Base-by-base conservation (phyloP, 2,888 invertebrate genomes). In the Thumatha senex region DNA sequence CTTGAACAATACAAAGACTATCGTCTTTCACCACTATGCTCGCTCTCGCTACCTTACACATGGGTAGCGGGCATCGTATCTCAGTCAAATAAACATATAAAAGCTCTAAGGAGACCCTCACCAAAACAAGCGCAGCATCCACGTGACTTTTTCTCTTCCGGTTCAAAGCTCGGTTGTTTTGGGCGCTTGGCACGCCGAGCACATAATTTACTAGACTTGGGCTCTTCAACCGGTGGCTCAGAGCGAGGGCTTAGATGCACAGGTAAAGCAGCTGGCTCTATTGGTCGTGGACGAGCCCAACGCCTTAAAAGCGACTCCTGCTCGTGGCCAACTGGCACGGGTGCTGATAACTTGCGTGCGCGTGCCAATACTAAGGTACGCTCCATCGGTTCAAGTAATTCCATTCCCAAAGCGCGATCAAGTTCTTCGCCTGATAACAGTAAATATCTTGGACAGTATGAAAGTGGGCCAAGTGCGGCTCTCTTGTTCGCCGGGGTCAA, bases 401-500 rank as follows among this genome's bases (percentile, higher is more conserved):
- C 92, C 48, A 88, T 59, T 0, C 67, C 82, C 40, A 89, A 59
- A 12, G 93, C 94, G 0, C 93, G 93, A 15, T 92, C 90, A 46
- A 96, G 93, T 57, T 95, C 94, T 44, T 92, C 92, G 9, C 94
- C 93, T 10, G 90, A 86, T 92, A 96, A 93, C 42, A 95, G 80
- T 55, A 95, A 89, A 69, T 95, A 96, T 8, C 95, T 91, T 12
- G 94, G 94, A 59, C 93, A 92, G 70, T 93, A 95, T 18, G 94
- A 84, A 13, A 93, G 79, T 54, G 89, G 92, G 0, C 92, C 93
- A 0, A 92, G 76, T 4, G 91, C 89, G 24, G 84, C 84, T 10
- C 91, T 82, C 57, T 86, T 86, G 51, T 92, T 92, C 11, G 78
- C 78, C n/a, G 92, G 73, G 56, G 78, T 92, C 49, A 91, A 58